These are phyloP conservation scores for Serilophus lunatus DNA, from an alignment of 2,113 vertebrate genomes.

Conservation along the genomic window DNA sequence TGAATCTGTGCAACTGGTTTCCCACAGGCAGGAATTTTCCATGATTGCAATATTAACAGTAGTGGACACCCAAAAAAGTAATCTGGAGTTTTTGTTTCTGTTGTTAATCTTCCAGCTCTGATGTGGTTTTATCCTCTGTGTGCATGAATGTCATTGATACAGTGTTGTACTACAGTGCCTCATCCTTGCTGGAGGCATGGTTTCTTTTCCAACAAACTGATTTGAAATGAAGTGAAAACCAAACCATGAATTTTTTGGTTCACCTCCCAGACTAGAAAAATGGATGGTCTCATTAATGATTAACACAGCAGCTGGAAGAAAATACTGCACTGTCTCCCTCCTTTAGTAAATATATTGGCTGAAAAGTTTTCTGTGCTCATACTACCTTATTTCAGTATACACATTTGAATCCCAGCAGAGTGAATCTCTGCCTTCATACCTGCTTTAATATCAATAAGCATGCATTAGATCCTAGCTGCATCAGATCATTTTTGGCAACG, in stretches of 20 bases:
- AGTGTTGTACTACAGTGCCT: slow-evolving; percentile 7
- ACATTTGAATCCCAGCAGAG: background rate
- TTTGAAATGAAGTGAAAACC: slow-evolving; percentile 50
- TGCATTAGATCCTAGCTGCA: background rate
- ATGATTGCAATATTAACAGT: background rate
- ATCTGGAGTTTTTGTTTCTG: background rate
- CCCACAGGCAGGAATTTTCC: background rate
- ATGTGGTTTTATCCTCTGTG: background rate
- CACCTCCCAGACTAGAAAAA: slow-evolving; percentile 22
- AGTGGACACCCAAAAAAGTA: background rate
- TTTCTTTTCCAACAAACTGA: slow-evolving; percentile 26
- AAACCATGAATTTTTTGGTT: slow-evolving; percentile 37
- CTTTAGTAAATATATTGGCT: background rate
- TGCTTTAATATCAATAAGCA: background rate
- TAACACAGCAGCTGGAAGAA: slow-evolving; percentile 30
- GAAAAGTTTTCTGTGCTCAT: background rate
- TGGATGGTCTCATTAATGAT: slow-evolving; percentile 51
- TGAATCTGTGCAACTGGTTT: background rate
- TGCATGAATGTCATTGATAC: slow-evolving; percentile 13
- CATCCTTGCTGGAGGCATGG: slow-evolving; percentile 28
- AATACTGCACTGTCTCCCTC: background rate
- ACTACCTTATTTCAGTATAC: background rate
- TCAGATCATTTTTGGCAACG: background rate
- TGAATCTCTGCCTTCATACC: background rate
- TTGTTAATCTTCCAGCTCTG: background rate